Percentiles rank a stretch among this genome's conserved stretches.
Evolutionary conservation across 2,888 invertebrate genomes (phyloP).

Genomic region (Melolontha melolontha): DNA sequence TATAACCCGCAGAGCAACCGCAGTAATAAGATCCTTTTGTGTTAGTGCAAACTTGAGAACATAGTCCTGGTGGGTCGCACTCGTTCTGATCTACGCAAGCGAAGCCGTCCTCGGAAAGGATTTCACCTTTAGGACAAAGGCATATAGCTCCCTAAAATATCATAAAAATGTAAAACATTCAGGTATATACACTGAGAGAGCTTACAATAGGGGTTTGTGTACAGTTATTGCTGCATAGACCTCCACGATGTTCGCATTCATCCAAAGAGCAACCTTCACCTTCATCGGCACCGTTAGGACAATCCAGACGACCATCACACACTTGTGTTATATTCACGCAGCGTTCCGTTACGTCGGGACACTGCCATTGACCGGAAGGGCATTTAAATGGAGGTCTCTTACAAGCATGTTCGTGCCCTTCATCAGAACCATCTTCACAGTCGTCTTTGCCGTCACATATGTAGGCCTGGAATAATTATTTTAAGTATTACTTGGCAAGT

Average conservation of each 20-base stretch:
- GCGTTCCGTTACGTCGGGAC: constrained; percentile 82
- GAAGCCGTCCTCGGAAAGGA: constrained; percentile 75
- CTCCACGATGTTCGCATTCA: constrained; percentile 80
- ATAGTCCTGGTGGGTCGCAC: constrained; percentile 87
- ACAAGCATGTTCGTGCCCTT: constrained; percentile 85
- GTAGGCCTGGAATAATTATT: constrained; percentile 70
- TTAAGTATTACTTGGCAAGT: not conserved
- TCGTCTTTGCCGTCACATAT: constrained; percentile 95
- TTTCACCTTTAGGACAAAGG: constrained; percentile 89
- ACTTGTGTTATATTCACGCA: constrained; percentile 91
- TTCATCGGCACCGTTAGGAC: constrained; percentile 95
- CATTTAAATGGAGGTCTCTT: constrained; percentile 83
- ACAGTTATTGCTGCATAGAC: constrained; percentile 86
- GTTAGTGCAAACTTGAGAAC: constrained; percentile 93
- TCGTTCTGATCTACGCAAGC: constrained; percentile 88
- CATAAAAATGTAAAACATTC: not conserved
- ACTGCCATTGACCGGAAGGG: constrained; percentile 84
- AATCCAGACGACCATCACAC: constrained; percentile 89
- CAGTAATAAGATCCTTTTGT: constrained; percentile 92
- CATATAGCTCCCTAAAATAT: constrained; percentile 81
- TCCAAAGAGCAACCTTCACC: constrained; percentile 89
- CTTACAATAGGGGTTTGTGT: constrained; percentile 80
- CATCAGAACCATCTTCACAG: constrained; percentile 92
- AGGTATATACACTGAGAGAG: constrained; percentile 9
- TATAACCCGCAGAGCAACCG: constrained; percentile 87